Base-by-base conservation (phyloP, 2,888 invertebrate species). In the Cordilura impudica region DNA sequence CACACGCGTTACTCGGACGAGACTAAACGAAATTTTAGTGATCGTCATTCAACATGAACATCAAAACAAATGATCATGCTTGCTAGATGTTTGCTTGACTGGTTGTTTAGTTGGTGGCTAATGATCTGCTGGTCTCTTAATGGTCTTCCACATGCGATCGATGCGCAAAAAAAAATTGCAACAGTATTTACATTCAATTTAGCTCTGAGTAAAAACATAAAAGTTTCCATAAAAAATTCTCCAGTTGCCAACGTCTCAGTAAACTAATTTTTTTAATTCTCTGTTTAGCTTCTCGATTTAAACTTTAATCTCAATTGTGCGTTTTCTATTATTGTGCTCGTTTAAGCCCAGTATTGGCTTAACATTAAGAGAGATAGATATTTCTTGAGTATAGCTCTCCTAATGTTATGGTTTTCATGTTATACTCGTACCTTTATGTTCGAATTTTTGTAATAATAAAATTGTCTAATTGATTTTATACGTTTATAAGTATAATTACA, bases 1-100 rank as follows among this genome's bases (percentile, higher is more conserved):
- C 85, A 85, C 86, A 84, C 86, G 85, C 86, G 86, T 84, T 86
- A 84, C 86, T 86, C 85, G 83, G 84, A 85, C 84, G 84, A 86
- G 83, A 82, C 82, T 82, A 74, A 67, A 58, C 51, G 54, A 71
- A 74, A 61, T 31, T 63, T 12, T 63, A 76, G 43, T 60, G 63
- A 66, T 76, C 26, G 65, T 56, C 39, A 66, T 58, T 78, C 69
- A 69, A 21, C 69, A 69, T 56, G 47, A 61, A 61, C 47, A 75
- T 63, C 54, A 56, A 35, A 14, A 16, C n/a, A 58, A 76, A 70
- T 70, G 75, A 76, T 76, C 69, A 56, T 29, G 31, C 29, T 12
- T 35, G 14, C 35, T 45, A 39, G 16, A 16, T 43, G 65, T 49
- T 45, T 23, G 12, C 7, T 29, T 43, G 21, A n/a, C 54, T 65